A percentile compares a stretch with the other conserved stretches of the same genome.
These are phyloP conservation scores for Manis javanica DNA, from an alignment of 2,797 vertebrate genomes.

Conservation along the genomic window DNA sequence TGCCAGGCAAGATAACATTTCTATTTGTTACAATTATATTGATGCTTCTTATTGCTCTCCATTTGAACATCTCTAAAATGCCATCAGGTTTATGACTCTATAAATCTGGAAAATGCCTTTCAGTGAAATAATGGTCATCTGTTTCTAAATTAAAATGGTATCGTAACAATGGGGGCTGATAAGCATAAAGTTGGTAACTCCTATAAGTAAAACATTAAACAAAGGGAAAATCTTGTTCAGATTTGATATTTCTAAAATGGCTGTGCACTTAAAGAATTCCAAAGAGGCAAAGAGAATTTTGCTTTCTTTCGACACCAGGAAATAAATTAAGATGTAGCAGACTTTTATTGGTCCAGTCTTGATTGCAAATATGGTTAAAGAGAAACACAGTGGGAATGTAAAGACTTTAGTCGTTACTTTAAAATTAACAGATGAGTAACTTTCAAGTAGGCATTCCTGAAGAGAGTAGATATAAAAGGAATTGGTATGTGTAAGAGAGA, in stretches of 20 bases:
- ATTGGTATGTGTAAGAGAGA: background rate
- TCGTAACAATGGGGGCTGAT: constrained; percentile 66
- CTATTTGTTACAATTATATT: constrained; percentile 68
- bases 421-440: background rate
- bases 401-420: background rate
- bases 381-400: background rate
- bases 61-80: constrained; percentile 73
- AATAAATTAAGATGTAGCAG: background rate
- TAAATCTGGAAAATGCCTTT: constrained; percentile 82
- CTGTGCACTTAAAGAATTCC: constrained; percentile 48
- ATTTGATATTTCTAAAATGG: background rate
- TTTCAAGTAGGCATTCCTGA: background rate
- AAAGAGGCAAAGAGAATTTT: background rate
- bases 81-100: constrained; percentile 78
- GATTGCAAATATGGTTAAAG: background rate
- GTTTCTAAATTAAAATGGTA: constrained; percentile 81
- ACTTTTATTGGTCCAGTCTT: background rate
- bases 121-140: constrained; percentile 79
- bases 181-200: constrained; percentile 72
- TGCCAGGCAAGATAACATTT: constrained; percentile 30
- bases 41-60: constrained; percentile 51
- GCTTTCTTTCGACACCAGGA: constrained; percentile 1
- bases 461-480: background rate
- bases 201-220: constrained; percentile 70
- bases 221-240: background rate